These are phyloP conservation scores for Phoxinus dragarum DNA, from an alignment of 2,797 vertebrate species.

Conservation along the genomic window DNA sequence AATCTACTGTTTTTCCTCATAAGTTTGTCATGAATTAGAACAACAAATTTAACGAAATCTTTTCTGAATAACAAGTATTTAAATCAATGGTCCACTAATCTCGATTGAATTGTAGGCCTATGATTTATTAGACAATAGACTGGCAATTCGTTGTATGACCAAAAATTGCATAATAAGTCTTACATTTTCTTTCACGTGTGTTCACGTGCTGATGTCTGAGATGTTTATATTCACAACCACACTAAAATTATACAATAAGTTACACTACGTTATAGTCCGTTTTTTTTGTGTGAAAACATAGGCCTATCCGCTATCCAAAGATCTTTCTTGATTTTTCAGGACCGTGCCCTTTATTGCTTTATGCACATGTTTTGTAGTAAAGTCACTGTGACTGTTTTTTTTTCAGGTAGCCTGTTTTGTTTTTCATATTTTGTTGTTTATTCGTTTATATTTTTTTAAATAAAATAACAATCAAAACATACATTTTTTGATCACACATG, in stretches of 20 bases:
- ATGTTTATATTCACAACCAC: slow-evolving; percentile 72
- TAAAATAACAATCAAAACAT: slow-evolving; percentile 81
- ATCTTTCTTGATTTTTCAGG: slow-evolving; percentile 90
- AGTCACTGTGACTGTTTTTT: slow-evolving; percentile 88
- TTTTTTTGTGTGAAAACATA: slow-evolving; percentile 75
- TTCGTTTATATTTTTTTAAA: slow-evolving; percentile 77
- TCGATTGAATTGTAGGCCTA: slow-evolving; percentile 11
- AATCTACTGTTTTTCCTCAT: slow-evolving; percentile 79
- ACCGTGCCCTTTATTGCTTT: slow-evolving; percentile 86
- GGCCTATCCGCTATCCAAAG: slow-evolving; percentile 86
- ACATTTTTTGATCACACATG: not conserved
- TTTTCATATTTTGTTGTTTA: slow-evolving; percentile 83
- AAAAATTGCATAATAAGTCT: slow-evolving; percentile 80
- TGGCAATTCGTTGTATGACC: slow-evolving; percentile 67
- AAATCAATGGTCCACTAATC: slow-evolving; percentile 16
- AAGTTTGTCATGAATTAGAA: slow-evolving; percentile 77
- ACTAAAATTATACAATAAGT: slow-evolving; percentile 3
- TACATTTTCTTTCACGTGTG: slow-evolving; percentile 27
- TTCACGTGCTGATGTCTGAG: slow-evolving; percentile 55
- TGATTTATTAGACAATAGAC: slow-evolving; percentile 30
- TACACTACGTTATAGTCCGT: slow-evolving; percentile 68
- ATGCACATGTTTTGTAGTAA: slow-evolving; percentile 95
- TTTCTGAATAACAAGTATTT: not conserved
- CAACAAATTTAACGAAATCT: not conserved
- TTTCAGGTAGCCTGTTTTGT: slow-evolving; percentile 72